A percentile compares a stretch with the other conserved stretches of the same genome.
These are phyloP conservation scores for Mus minutoides DNA, from an alignment of 2,797 vertebrate genomes.

Conservation along the genomic window DNA sequence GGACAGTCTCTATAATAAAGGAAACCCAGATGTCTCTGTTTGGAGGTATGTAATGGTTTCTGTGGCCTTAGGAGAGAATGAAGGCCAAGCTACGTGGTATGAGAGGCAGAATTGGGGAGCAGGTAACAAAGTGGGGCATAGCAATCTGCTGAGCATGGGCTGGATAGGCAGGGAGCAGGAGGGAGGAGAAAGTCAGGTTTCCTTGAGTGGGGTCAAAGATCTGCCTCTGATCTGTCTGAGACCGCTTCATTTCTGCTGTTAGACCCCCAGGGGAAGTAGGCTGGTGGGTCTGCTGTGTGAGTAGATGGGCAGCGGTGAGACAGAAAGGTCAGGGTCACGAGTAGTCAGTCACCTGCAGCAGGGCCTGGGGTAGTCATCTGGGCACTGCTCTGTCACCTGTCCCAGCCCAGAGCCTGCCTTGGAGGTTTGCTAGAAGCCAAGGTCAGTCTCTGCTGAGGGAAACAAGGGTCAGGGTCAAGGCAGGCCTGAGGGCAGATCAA, in stretches of 20 bases:
- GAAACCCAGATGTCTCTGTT: neutral
- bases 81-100: neutral
- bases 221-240: too few species aligned
- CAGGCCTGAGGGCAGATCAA: neutral
- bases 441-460: neutral
- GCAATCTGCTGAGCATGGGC: neutral
- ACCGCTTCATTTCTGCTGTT: neutral
- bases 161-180: neutral
- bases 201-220: neutral
- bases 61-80: neutral
- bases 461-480: too few species aligned
- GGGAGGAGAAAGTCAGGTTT: neutral
- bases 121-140: too few species aligned
- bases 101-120: neutral
- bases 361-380: neutral
- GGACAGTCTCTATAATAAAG: neutral
- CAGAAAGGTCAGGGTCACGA: neutral
- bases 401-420: neutral
- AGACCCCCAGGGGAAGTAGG: neutral
- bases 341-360: neutral
- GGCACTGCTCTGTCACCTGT: neutral
- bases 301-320: too few species aligned
- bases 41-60: neutral
- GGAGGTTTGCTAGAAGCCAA: neutral
- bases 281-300: neutral